A percentile compares a stretch with the other conserved stretches of the same genome.
Evolutionary conservation across 2,797 vertebrate genomes (phyloP).

Genomic region (Sebastes dallii): DNA sequence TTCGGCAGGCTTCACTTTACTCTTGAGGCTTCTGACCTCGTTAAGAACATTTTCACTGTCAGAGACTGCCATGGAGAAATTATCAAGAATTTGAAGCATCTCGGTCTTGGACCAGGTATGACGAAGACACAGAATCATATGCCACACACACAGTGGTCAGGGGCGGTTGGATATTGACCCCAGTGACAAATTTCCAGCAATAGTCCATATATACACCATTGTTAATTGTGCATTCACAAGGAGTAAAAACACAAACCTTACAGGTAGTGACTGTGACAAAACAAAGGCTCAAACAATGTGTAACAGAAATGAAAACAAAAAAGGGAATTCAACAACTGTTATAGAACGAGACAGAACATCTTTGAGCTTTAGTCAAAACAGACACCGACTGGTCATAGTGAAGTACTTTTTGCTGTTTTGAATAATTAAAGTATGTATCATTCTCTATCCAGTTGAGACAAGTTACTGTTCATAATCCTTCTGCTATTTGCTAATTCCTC

Average conservation of each 20-base stretch:
- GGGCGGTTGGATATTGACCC: neutral
- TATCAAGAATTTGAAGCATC: conserved; percentile 6
- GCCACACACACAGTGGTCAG: neutral
- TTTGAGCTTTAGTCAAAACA: neutral
- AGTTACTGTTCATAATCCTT: neutral
- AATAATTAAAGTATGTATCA: neutral
- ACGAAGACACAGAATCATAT: neutral
- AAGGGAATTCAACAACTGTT: neutral
- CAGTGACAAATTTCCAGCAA: neutral
- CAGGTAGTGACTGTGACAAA: neutral
- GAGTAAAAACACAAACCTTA: neutral
- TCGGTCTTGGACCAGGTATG: conserved; percentile 79
- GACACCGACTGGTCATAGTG: neutral
- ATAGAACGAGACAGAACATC: neutral
- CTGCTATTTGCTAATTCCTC: neutral
- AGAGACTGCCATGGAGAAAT: conserved; percentile 52
- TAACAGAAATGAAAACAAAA: neutral
- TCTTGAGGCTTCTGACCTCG: conserved; percentile 38
- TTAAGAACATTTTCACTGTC: conserved; percentile 67
- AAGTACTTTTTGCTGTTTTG: neutral
- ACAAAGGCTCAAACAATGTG: neutral
- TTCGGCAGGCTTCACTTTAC: conserved; percentile 64
- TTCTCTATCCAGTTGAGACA: neutral
- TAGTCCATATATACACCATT: neutral
- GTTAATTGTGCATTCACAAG: neutral